Base-by-base conservation (phyloP, 2,113 vertebrate species). In the Vicugna pacos region DNA sequence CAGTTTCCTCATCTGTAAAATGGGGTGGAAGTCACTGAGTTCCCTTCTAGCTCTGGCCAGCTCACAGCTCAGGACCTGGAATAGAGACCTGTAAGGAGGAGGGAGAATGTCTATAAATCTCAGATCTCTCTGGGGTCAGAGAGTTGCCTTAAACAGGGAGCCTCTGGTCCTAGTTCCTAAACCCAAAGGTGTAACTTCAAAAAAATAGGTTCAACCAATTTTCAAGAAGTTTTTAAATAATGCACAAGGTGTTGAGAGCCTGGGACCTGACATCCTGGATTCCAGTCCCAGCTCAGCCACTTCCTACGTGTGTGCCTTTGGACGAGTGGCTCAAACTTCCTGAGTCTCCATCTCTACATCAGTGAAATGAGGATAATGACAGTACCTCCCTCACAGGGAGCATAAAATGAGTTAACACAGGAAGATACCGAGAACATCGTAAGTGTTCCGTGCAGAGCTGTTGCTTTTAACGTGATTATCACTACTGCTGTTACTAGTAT, bases 101-200 rank as follows among this genome's bases (percentile, higher is more conserved):
- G 56, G n/a, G 50, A 35, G 11, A 11, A 58, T 10, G 1, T 64
- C 56, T 30, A 9, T 0, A 0, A 79, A 50, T 52, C 56, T 30
- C 38, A 22, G 54, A 28, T n/a, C 54, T 35, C 46, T 26, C 28
- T n/a, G 5, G 42, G 28, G 65, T 52, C 56, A 58, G 48, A 32
- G 8, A 28, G 12, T 32, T 46, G 13, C 28, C 11, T 95, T 73
- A 42, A 42, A 42, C 38, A 42, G 38, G 38, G 38, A 42, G 38
- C 38, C 38, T 42, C 38, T 42, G 38, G 38, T 42, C 38, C 38
- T 42, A 42, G 38, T 42, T 42, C 38, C 38, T 79, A 79, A 50
- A 42, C 0, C 38, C 38, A 42, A 42, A 14, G 13, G 30, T 46
- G 4, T 11, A 48, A 89, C 50, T 73, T 42, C 15, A 32, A 58